Base-by-base conservation (phyloP, 1,140 invertebrate genomes). In the Eueides isabella region DNA sequence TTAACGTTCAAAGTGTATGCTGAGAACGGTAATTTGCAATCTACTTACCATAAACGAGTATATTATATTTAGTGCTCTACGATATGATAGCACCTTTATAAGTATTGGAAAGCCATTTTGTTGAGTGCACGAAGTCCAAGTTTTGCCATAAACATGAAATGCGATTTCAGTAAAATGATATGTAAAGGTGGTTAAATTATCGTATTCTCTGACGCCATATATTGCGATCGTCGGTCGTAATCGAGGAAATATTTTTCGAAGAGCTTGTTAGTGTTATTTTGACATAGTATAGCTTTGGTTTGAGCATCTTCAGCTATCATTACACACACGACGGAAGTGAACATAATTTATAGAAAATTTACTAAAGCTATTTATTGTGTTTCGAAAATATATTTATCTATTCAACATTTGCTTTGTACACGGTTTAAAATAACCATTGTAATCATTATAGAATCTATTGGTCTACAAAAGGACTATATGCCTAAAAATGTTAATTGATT, bases 41-140 rank as follows among this genome's bases (percentile, higher is more conserved):
- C 73, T 75, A 75, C 68, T 75, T 75, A 71, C 73, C 73, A 70
- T 71, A 74, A 6, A 75, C 67, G 44, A 71, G 69, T 62, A 68
- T 61, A 67, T 76, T 67, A 76, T 72, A 76, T 77, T 81, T 87
- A 84, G 82, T 85, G 61, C 6, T 78, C 80, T 85, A 85, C 85
- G 81, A 77, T 77, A 81, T 80, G 84, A 81, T 86, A 91, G 80
- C 74, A 82, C 85, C 84, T 81, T 88, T 89, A 84, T 85, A 90
- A 91, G 87, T 92, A 91, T 92, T 85, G 87, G 84, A 90, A 92
- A 92, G 75, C 88, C 88, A 92, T 92, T 92, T 91, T 81, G 85
- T 79, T 92, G 88, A 92, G 89, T 91, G 86, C 89, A 91, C 85
- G 85, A 84, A 90, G 83, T 87, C 85, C 82, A 92, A 92, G 86